Conservation (phyloP, 2,113 vertebrate species). For the Chaetodon trifascialis region DNA sequence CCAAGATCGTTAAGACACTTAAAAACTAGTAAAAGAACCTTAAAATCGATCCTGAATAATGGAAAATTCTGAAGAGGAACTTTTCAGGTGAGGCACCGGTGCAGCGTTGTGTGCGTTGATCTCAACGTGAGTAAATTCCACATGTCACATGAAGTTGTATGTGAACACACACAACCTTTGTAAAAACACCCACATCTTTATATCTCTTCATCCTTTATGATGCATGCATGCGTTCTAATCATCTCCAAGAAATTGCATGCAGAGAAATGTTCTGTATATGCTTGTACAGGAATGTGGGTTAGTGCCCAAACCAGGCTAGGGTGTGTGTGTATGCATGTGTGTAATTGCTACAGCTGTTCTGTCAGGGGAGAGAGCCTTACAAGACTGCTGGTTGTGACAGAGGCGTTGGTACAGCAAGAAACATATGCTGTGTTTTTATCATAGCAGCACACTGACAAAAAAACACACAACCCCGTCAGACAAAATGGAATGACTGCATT, state of each 20-base stretch:
- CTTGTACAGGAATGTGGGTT: slow-evolving; percentile 33
- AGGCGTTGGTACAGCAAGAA: slow-evolving; percentile 52
- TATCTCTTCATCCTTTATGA: neutral
- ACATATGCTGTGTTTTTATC: slow-evolving; percentile 75
- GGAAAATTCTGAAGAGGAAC: neutral
- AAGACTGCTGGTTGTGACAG: slow-evolving; percentile 60
- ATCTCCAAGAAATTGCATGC: neutral
- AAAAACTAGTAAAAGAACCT: too few relatives aligned
- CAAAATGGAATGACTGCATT: slow-evolving; percentile 55
- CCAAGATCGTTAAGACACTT: too few relatives aligned
- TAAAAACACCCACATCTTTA: neutral
- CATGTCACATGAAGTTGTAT: neutral
- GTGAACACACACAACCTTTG: neutral
- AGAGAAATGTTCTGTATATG: slow-evolving; percentile 12
- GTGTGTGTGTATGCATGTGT: slow-evolving; percentile 32
- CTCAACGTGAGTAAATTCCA: neutral
- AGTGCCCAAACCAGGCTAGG: slow-evolving; percentile 9
- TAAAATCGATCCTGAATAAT: too few relatives aligned
- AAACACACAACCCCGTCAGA: slow-evolving; percentile 42
- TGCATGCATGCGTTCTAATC: slow-evolving; percentile 1
- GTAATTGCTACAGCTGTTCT: slow-evolving; percentile 73
- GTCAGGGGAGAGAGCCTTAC: slow-evolving; percentile 70
- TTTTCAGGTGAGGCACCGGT: neutral
- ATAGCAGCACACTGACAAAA: slow-evolving; percentile 46
- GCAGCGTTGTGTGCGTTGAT: neutral